Evolutionary conservation across 2,797 vertebrate genomes (phyloP), one percentile per base, ranked within the genome.

Genomic region (Lithobates pipiens): DNA sequence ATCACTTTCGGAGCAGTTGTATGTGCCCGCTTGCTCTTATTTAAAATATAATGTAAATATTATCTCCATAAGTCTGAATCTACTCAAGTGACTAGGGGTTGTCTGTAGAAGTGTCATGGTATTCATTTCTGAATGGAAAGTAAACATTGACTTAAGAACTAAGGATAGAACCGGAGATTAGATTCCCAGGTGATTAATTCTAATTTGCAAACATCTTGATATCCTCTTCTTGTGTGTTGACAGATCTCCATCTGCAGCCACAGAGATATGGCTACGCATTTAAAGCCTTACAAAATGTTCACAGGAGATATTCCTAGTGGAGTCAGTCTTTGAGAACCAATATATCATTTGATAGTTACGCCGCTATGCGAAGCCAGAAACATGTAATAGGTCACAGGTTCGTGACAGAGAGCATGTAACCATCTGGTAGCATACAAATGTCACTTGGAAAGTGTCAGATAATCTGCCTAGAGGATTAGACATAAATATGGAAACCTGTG

Each of bases 331-430:
- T 34, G 39, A 57, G 54, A 16, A 44, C 23, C 27, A 77, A 57
- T 25, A 46, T 23, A 54, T 69, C 10, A 54, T 76, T 54, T 25
- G 18, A 54, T 25, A 70, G 82, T 65, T 42, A 29, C 25, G 18
- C 27, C 54, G 6, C 46, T 27, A 34, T 32, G 16, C 34, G 42
- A 6, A 34, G 34, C 23, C 18, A 75, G 44, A 80, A 83, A 77
- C 63, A 76, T 63, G 63, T 76, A 65, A 83, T 83, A 44, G 63
- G 57, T 83, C 72, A 63, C 44, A 50, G 18, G 82, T 34, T 54
- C 27, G 23, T 15, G 44, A 61, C 80, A 71, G 76, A 74, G 42
- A 63, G 34, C n/a, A 44, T 83, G 27, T 42, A 76, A 32, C 72
- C 72, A 83, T 54, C 57, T 76, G 82, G 13, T 3, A 18, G 50